phyloP scores from a whole-genome alignment of 2,797 vertebrate species.

The Sebastes hopkinsi region DNA sequence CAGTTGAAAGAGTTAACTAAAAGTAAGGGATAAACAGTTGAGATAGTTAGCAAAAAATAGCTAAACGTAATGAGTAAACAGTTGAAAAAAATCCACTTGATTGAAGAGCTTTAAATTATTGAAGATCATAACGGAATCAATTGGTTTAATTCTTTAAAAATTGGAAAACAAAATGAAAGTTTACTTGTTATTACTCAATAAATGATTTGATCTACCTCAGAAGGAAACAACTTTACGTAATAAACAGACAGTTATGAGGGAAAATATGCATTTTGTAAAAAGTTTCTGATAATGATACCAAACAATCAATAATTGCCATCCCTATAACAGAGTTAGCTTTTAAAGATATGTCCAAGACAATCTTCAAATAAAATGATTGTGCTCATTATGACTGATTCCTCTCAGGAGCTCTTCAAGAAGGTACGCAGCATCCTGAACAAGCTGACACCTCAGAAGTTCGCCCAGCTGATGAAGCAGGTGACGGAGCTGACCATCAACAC shows the following conservation, averaged over 20 bases:
- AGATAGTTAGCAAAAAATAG: too few species aligned
- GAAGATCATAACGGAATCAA: neutral
- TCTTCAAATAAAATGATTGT: neutral
- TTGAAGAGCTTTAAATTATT: neutral
- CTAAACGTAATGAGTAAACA: too few species aligned
- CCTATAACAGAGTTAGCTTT: neutral
- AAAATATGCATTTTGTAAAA: neutral
- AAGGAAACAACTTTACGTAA: neutral
- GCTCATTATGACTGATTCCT: neutral
- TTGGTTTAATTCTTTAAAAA: neutral
- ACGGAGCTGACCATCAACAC: constrained; percentile 96
- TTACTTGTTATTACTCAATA: neutral
- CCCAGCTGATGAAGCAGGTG: constrained; percentile 98
- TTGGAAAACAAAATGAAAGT: neutral
- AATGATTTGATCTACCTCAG: neutral
- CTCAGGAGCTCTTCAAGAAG: constrained; percentile 91
- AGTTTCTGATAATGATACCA: too few species aligned
- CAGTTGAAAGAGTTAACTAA: too few species aligned
- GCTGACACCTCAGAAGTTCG: constrained; percentile 97
- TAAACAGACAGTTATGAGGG: neutral
- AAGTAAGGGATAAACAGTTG: too few species aligned
- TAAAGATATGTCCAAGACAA: neutral
- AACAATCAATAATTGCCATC: neutral
- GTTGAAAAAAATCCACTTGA: neutral
- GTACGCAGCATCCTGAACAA: constrained; percentile 99